These are phyloP conservation scores for Chesias legatella DNA, from an alignment of 2,888 invertebrate species.

Conservation along the genomic window DNA sequence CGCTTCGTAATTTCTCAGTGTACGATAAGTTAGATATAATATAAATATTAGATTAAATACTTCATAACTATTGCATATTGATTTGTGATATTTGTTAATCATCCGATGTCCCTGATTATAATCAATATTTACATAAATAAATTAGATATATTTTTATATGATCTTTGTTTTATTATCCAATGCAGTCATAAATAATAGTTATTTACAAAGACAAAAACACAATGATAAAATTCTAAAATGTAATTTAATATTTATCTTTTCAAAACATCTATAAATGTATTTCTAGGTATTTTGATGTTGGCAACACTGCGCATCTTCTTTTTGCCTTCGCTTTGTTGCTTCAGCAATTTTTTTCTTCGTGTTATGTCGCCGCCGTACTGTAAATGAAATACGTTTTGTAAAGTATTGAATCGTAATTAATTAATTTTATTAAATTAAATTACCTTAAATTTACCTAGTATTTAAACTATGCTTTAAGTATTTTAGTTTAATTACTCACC, in stretches of 20 bases:
- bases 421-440: too few relatives aligned
- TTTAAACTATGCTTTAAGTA: too few relatives aligned
- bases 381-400: conserved; percentile 35
- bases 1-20: conserved; percentile 11
- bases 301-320: conserved; percentile 95
- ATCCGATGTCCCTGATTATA: conserved; percentile 56
- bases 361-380: conserved; percentile 96
- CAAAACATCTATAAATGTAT: conserved; percentile 95
- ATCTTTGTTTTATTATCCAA: conserved; percentile 13
- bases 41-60: conserved; percentile 30
- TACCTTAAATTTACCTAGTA: too few relatives aligned
- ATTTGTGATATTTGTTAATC: conserved; percentile 58
- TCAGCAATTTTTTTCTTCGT: conserved; percentile 92
- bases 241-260: conserved; percentile 78
- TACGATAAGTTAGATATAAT: conserved; percentile 16
- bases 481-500: conserved; percentile 75
- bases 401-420: too few relatives aligned
- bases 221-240: neutral
- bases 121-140: conserved; percentile 53
- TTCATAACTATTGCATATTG: conserved; percentile 40
- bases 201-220: neutral
- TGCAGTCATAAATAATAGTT: neutral
- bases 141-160: conserved; percentile 46
- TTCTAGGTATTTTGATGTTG: conserved; percentile 93
- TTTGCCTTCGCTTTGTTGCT: conserved; percentile 95